Evolutionary conservation across 1,140 invertebrate genomes (phyloP).

Genomic region (Drosophila gunungcola): DNA sequence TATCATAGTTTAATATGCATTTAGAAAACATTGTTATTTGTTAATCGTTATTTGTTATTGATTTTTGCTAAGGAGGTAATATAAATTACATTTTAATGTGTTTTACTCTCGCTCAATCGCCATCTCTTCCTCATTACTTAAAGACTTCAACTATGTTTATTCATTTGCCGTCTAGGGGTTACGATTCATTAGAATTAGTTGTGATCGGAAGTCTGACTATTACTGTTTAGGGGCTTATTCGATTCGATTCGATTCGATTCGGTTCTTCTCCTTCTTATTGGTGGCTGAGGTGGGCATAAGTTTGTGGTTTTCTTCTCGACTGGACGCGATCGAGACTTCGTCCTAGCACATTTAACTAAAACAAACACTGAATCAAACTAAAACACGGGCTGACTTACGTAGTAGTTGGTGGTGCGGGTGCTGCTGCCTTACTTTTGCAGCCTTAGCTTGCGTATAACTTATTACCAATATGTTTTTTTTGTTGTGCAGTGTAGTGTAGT

Average conservation of each 20-base stretch:
- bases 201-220: constrained; percentile 73
- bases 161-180: constrained; percentile 1
- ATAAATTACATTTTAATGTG: constrained; percentile 81
- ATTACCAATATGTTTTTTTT: constrained; percentile 40
- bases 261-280: constrained; percentile 55
- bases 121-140: constrained; percentile 26
- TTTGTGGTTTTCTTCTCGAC: constrained; percentile 54
- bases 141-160: constrained; percentile 11
- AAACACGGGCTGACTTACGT: constrained; percentile 78
- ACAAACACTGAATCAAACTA: constrained; percentile 79
- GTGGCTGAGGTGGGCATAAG: constrained; percentile 82
- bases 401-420: constrained; percentile 58
- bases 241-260: not conserved
- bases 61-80: constrained; percentile 83
- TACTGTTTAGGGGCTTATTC: constrained; percentile 26
- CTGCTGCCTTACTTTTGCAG: constrained; percentile 10
- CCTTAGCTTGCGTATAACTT: constrained; percentile 47
- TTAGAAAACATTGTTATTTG: constrained; percentile 45
- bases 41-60: constrained; percentile 65
- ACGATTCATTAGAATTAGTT: constrained; percentile 50
- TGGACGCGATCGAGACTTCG: constrained; percentile 27
- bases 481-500: constrained; percentile 14
- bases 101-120: constrained; percentile 48
- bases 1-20: constrained; percentile 44
- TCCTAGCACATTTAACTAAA: constrained; percentile 80